These are phyloP conservation scores for Ostrea edulis DNA, from an alignment of 1,140 invertebrate genomes.

Conservation along the genomic window DNA sequence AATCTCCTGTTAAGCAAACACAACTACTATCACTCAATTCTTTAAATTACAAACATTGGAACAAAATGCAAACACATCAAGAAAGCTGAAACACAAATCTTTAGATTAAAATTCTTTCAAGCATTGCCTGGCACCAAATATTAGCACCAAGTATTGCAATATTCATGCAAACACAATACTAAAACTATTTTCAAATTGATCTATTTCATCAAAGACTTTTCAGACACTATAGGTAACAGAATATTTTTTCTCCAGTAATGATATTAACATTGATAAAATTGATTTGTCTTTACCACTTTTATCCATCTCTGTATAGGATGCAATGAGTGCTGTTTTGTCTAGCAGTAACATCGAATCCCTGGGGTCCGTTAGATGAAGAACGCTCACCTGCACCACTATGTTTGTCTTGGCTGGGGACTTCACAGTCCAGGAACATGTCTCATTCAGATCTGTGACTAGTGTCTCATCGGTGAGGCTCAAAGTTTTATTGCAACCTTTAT, in stretches of 20 bases:
- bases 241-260: too few relatives aligned
- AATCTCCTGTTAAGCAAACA: not conserved
- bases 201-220: too few relatives aligned
- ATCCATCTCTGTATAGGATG: slow-evolving; percentile 6
- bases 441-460: not conserved
- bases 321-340: not conserved
- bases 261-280: too few relatives aligned
- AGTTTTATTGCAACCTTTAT: slow-evolving; percentile 15
- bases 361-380: not conserved
- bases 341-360: not conserved
- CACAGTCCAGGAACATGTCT: not conserved
- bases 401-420: not conserved
- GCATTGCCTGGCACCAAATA: too few relatives aligned
- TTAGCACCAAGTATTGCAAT: too few relatives aligned
- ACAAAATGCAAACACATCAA: too few relatives aligned
- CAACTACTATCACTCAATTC: not conserved
- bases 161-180: too few relatives aligned
- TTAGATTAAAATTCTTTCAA: too few relatives aligned
- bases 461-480: not conserved
- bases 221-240: too few relatives aligned
- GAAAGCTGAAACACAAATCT: too few relatives aligned
- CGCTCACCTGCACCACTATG: not conserved
- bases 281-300: not conserved
- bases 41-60: too few relatives aligned
- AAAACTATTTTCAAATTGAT: too few relatives aligned